These are phyloP conservation scores for Anableps anableps DNA, from an alignment of 2,797 vertebrate genomes.

Conservation along the genomic window DNA sequence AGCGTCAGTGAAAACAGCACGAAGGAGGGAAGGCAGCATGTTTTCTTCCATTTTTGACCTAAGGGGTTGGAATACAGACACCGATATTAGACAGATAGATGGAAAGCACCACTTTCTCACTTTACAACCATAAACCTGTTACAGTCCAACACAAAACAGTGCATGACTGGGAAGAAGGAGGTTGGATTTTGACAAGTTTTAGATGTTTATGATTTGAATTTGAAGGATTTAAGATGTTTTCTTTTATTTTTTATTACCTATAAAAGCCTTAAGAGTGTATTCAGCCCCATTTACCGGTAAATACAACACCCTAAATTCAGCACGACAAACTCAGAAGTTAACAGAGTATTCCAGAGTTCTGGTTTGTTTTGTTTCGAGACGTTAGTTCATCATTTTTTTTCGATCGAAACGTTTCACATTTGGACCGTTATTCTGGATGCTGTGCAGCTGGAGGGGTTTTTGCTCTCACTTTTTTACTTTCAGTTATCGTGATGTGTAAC, in stretches of 20 bases:
- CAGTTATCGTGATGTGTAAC: too few species aligned
- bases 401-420: too few species aligned
- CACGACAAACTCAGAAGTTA: too few species aligned
- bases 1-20: constrained; percentile 92
- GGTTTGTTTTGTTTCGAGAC: too few species aligned
- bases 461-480: too few species aligned
- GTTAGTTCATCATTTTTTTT: too few species aligned
- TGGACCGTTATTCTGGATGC: too few species aligned
- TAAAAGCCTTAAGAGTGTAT: not conserved
- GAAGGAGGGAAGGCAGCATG: constrained; percentile 96
- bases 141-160: not conserved
- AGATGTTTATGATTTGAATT: not conserved
- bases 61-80: constrained; percentile 3
- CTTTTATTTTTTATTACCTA: not conserved
- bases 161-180: not conserved
- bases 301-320: not conserved
- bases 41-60: constrained; percentile 99
- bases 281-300: not conserved
- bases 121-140: not conserved
- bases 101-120: not conserved
- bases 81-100: constrained; percentile 3
- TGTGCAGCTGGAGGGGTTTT: too few species aligned
- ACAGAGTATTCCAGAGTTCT: too few species aligned
- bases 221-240: not conserved
- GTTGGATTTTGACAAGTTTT: not conserved